Base-by-base conservation (phyloP, 2,888 invertebrate species). In the Maniola hyperantus region DNA sequence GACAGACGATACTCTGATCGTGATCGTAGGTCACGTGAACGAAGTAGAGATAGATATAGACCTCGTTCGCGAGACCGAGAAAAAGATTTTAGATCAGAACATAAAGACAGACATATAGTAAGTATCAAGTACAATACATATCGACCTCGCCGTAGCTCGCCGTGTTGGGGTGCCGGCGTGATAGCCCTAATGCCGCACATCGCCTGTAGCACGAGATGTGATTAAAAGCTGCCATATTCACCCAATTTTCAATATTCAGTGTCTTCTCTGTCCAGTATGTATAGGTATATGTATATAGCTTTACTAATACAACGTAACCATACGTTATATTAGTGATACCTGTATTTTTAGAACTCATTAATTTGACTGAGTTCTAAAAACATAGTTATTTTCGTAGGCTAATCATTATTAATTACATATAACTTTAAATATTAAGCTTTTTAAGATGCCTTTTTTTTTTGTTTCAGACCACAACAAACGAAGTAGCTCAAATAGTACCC, bases 401-500 rank as follows among this genome's bases (percentile, higher is more conserved):
- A 2, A 2, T 26, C 26, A 26, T 26, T 26, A 26, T 26, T 26
- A 26, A 26, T 26, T 26, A 26, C 26, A n/a, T 44, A 44, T 13
- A n/a, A 44, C n/a, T 13, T 44, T 44, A n/a, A 44, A n/a, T n/a
- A 20, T 26, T 33, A 6, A 51, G 6, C n/a, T 33, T 5, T 11
- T 6, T 26, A 53, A 33, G 13, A 6, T 53, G 13, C n/a, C 6
- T 33, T n/a, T 33, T 57, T 33, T 57, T 10, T 57, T 66, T 62
- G 48, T 76, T 77, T 2, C 71, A 94, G 81, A 96, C 95, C 76
- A 96, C 97, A 15, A 82, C 96, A 18, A 97, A 96, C 67, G 97
- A 98, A 83, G 96, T 97, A 1, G 93, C 97, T 72, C 95, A 95
- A 74, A 83, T 93, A 69, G 94, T 95, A 6, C 94, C 94, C 1